Conservation (phyloP, 2,797 vertebrate genomes). For the Perdix hodgsoniae region DNA sequence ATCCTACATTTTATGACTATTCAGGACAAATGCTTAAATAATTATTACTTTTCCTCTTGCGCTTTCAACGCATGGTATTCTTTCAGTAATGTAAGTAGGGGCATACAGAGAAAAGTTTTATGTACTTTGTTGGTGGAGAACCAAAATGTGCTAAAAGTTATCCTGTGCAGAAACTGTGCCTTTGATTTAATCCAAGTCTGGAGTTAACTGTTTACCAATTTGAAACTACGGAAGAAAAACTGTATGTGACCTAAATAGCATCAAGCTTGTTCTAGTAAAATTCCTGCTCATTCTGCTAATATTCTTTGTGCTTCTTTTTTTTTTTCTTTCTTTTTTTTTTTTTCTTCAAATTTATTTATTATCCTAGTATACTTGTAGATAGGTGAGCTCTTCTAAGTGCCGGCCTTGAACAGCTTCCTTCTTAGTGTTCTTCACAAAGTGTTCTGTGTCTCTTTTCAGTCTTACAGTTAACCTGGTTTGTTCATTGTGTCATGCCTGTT, state of each 20-base stretch:
- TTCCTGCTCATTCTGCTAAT: not conserved
- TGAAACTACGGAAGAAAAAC: not conserved
- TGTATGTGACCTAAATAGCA: not conserved
- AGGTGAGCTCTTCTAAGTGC: not conserved
- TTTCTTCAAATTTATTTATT: not conserved
- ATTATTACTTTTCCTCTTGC: not conserved
- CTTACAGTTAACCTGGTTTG: not conserved
- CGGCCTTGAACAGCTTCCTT: not conserved
- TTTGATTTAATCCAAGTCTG: not conserved
- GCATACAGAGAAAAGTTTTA: not conserved
- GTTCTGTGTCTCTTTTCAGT: not conserved
- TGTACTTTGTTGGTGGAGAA: not conserved
- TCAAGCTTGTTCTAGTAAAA: not conserved
- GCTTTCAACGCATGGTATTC: not conserved
- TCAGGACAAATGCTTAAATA: not conserved
- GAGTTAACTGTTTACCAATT: not conserved
- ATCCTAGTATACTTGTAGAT: not conserved
- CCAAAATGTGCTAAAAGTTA: not conserved
- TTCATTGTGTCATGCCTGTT: not conserved
- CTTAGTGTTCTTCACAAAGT: not conserved
- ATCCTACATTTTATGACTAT: not conserved
- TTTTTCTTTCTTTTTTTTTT: not conserved
- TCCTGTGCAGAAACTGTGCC: not conserved
- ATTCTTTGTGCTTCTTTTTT: not conserved
- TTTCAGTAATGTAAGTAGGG: not conserved